Evolutionary conservation across 35 echinoderm and acorn worm species (phyloP), one percentile per base, ranked within the genome.

Genomic region (Stichopus chloronotus): DNA sequence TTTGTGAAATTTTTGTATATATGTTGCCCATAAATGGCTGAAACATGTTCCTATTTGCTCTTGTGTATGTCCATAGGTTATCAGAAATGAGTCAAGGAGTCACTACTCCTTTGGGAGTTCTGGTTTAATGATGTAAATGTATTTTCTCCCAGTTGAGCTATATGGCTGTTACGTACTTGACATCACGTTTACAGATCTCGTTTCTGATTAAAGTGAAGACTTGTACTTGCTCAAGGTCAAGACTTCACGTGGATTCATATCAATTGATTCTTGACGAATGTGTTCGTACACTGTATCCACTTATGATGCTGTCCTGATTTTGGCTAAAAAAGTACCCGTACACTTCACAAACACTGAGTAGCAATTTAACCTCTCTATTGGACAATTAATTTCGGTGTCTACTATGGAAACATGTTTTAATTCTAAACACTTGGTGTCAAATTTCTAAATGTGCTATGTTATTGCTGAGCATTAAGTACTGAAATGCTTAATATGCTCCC

Each of bases 191-290:
- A 11, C 72, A 11, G 72, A 76, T 76, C 72, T 76, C 72, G 72
- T 76, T 76, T 76, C 72, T 76, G 72, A 76, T 76, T 76, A 76
- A 76, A 76, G 72, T 76, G 72, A 76, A 76, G 72, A 76, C 72
- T 5, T 76, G 72, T 9, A 76, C 72, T 71, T 76, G 72, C 72
- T 16, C 11, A 76, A 76, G 13, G 13, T 76, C 72, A 76, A 76
- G 72, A 76, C 72, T 76, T 76, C 72, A 76, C 7, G 9, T 76
- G 8, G 72, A 0, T 76, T 76, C 72, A 76, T 76, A 0, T 76
- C 72, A 9, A 76, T 76, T 6, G 72, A 76, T 76, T 76, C 4
- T 76, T 76, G 72, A 76, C 4, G 72, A 76, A 16, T 76, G 8
- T 76, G 9, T 76, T 16, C 72, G 72, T 76, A 76, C 72, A 76